A percentile compares a stretch with the other conserved stretches of the same genome.
These are phyloP conservation scores for Pammene aurita DNA, from an alignment of 2,888 invertebrate genomes.

Conservation along the genomic window DNA sequence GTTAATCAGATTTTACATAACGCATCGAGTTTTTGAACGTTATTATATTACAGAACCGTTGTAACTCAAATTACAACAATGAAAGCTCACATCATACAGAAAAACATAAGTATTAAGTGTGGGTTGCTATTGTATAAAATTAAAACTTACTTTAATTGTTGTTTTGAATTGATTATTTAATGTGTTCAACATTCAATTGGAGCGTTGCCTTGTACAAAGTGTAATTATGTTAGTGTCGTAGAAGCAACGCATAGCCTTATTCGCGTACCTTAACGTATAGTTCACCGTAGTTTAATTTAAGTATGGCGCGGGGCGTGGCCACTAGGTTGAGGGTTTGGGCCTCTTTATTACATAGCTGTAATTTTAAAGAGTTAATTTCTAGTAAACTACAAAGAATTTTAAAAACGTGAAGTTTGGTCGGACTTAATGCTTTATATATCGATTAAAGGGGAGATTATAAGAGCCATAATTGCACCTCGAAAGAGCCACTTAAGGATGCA, in stretches of 20 bases:
- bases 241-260: slow-evolving; percentile 46
- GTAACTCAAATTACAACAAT: neutral
- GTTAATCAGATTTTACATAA: too few relatives aligned
- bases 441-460: too few relatives aligned
- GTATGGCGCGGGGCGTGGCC: slow-evolving; percentile 8
- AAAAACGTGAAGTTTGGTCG: too few relatives aligned
- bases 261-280: slow-evolving; percentile 47
- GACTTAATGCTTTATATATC: too few relatives aligned
- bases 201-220: slow-evolving; percentile 34
- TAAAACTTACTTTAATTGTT: slow-evolving; percentile 35
- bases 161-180: slow-evolving; percentile 37
- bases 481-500: too few relatives aligned
- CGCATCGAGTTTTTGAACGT: neutral
- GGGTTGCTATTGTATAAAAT: neutral
- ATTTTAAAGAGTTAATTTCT: too few relatives aligned
- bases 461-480: too few relatives aligned
- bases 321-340: slow-evolving; percentile 4
- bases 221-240: slow-evolving; percentile 17
- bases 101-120: neutral
- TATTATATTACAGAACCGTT: neutral
- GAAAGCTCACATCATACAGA: neutral
- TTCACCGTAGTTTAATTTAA: slow-evolving; percentile 27
- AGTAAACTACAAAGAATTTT: too few relatives aligned
- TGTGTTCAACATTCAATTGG: slow-evolving; percentile 48
- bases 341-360: neutral